phyloP scores from a whole-genome alignment of 2,888 invertebrate genomes.

The Mimas tiliae region DNA sequence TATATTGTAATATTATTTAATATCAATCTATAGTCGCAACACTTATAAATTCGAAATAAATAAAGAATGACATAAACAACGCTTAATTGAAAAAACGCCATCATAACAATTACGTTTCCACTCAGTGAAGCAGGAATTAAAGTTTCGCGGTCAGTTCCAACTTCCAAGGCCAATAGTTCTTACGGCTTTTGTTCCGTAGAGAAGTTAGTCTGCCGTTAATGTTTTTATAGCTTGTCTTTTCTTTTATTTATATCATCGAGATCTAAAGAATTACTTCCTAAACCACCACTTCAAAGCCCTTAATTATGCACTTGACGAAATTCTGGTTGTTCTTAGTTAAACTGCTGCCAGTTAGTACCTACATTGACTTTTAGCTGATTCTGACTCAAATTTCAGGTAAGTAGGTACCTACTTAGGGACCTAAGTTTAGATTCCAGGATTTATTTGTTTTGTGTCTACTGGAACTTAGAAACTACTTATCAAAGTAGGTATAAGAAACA shows the following conservation, averaged over 20 bases:
- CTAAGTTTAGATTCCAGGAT: too few relatives aligned
- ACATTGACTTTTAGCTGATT: too few relatives aligned
- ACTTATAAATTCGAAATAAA: background rate
- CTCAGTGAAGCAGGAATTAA: constrained; percentile 68
- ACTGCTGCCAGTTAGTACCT: too few relatives aligned
- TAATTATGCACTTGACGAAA: background rate
- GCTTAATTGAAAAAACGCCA: constrained; percentile 18
- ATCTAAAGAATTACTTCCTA: constrained; percentile 41
- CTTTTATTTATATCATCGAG: constrained; percentile 33
- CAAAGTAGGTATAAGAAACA: background rate
- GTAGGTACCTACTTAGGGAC: too few relatives aligned
- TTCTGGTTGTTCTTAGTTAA: background rate
- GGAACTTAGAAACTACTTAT: too few relatives aligned
- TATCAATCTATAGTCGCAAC: background rate
- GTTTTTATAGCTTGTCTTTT: constrained; percentile 48
- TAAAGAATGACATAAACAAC: constrained; percentile 9
- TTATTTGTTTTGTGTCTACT: too few relatives aligned
- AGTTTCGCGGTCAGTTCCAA: constrained; percentile 61
- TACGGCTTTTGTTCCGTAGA: constrained; percentile 36
- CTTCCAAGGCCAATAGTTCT: constrained; percentile 61
- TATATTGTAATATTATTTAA: too few relatives aligned
- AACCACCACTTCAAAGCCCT: constrained; percentile 32
- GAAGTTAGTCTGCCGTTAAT: constrained; percentile 35
- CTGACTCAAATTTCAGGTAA: too few relatives aligned
- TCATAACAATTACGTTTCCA: constrained; percentile 49